Evolutionary conservation across 2,888 invertebrate genomes (phyloP).

Genomic region (Altica lythri): DNA sequence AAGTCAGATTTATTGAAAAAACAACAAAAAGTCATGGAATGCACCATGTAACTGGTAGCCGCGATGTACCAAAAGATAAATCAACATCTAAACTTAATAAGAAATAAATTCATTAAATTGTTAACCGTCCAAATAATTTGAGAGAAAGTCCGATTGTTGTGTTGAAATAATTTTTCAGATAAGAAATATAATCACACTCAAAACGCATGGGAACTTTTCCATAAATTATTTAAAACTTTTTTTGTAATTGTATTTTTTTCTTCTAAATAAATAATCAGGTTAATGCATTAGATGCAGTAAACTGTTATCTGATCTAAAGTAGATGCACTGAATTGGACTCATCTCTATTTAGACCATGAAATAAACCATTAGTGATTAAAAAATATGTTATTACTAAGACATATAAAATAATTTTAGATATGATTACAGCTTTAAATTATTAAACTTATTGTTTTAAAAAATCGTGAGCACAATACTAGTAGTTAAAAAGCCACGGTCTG

Average conservation of each 20-base stretch:
- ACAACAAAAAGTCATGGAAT: too few species aligned
- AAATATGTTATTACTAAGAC: constrained; percentile 34
- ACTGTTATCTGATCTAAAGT: constrained; percentile 24
- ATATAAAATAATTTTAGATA: constrained; percentile 33
- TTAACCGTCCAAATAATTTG: too few species aligned
- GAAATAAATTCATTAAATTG: too few species aligned
- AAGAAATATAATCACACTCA: too few species aligned
- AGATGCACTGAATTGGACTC: constrained; percentile 19
- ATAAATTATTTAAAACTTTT: not conserved
- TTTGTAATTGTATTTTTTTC: not conserved
- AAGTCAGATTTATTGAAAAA: too few species aligned
- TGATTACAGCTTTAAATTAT: constrained; percentile 30
- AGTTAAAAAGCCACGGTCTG: constrained; percentile 43
- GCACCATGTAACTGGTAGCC: too few species aligned
- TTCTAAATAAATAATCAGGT: not conserved
- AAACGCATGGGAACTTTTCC: not conserved
- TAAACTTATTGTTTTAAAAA: constrained; percentile 28
- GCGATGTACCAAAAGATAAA: too few species aligned
- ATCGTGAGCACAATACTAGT: constrained; percentile 36
- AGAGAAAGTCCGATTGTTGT: too few species aligned
- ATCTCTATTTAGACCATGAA: constrained; percentile 44
- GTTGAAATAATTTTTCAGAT: too few species aligned
- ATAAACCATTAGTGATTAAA: constrained; percentile 42
- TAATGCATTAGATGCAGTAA: constrained; percentile 9
- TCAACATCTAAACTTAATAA: too few species aligned